Percentiles rank a stretch among this genome's conserved stretches.
These are phyloP conservation scores for Zonitis immaculata DNA, from an alignment of 2,888 invertebrate genomes.

Conservation along the genomic window DNA sequence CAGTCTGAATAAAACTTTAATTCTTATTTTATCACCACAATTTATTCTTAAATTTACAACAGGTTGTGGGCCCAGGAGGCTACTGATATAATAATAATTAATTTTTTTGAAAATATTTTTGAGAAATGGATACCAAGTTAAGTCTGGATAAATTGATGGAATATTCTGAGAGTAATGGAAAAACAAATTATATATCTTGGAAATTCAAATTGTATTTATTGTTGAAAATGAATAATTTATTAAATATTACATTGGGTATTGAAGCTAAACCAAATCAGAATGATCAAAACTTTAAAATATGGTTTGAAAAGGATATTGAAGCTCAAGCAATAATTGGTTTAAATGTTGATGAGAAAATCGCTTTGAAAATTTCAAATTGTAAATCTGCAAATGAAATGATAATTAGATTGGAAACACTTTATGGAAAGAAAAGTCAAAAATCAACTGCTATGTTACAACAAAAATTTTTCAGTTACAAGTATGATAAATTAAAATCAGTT, in stretches of 20 bases:
- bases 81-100: no score
- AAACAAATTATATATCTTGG: neutral
- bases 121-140: neutral
- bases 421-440: neutral
- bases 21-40: no score
- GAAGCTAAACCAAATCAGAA: neutral
- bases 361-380: slow-evolving; percentile 28
- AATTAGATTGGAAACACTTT: neutral
- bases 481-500: no score
- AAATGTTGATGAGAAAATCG: slow-evolving; percentile 27
- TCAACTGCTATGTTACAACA: no score
- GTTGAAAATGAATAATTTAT: neutral
- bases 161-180: neutral
- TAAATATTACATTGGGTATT: neutral
- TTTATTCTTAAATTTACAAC: no score
- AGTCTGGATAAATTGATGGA: neutral
- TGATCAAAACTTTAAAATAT: slow-evolving; percentile 8
- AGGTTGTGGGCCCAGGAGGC: no score
- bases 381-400: slow-evolving; percentile 15
- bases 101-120: no score
- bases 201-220: neutral
- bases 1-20: no score
- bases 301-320: slow-evolving; percentile 29
- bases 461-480: no score
- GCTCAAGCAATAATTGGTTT: slow-evolving; percentile 30